Conservation (phyloP, 2,888 invertebrate genomes). For the Watsonalla binaria region DNA sequence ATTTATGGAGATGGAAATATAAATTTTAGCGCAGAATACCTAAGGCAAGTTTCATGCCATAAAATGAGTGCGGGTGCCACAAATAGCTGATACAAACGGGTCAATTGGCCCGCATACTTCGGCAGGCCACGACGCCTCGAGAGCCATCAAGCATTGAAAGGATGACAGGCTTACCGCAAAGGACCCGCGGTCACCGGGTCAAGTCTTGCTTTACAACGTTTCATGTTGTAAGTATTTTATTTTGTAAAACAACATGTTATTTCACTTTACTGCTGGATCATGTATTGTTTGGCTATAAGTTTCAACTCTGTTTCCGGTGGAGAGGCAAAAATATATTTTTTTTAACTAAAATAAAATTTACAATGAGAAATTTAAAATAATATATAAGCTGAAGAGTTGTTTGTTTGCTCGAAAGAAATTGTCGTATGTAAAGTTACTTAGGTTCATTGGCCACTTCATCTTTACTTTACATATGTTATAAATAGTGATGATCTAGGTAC, state of each 20-base stretch:
- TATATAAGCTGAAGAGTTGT: too few species aligned
- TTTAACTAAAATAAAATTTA: too few species aligned
- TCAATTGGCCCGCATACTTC: conserved; percentile 46
- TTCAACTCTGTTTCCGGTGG: too few species aligned
- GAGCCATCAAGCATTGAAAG: conserved; percentile 48
- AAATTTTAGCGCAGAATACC: not conserved
- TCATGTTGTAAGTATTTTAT: conserved; percentile 7
- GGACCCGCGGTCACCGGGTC: conserved; percentile 36
- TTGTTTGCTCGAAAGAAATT: too few species aligned
- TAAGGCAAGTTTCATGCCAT: conserved; percentile 7
- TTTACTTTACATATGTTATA: too few species aligned
- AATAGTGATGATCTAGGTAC: too few species aligned
- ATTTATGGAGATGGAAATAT: too few species aligned
- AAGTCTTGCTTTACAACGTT: conserved; percentile 29
- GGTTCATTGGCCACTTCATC: too few species aligned
- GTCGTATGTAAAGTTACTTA: too few species aligned
- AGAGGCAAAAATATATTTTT: too few species aligned
- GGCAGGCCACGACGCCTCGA: conserved; percentile 43
- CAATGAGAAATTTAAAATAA: too few species aligned
- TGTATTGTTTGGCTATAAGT: too few species aligned
- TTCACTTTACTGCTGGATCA: not conserved
- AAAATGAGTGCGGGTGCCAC: conserved; percentile 40
- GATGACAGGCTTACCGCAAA: conserved; percentile 43
- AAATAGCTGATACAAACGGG: conserved; percentile 45
- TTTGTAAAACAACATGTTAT: not conserved